Evolutionary conservation across 92 coral and sea anemone species (phyloP).

Genomic region (Phenganax stokvisi): DNA sequence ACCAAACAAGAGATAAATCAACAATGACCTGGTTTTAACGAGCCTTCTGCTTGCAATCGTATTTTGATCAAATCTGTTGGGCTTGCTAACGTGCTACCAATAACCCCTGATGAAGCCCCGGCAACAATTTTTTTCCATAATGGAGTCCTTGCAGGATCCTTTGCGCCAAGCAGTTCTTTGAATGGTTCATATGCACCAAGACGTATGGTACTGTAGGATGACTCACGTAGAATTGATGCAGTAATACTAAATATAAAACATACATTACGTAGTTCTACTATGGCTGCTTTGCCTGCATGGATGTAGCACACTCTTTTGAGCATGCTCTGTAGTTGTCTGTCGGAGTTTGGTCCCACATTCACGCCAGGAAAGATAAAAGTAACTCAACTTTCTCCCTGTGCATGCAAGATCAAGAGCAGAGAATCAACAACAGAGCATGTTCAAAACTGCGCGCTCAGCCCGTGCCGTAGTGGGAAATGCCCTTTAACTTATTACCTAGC

Average conservation of each 20-base stretch:
- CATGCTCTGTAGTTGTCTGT: no score
- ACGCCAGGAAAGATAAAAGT: no score
- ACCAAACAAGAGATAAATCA: neutral
- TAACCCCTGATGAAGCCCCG: conserved; percentile 84
- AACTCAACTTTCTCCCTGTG: no score
- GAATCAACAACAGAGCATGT: no score
- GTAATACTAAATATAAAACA: conserved; percentile 49
- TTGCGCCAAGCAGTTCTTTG: conserved; percentile 73
- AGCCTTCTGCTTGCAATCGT: conserved; percentile 80
- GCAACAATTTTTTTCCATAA: conserved; percentile 89
- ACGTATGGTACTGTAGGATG: conserved; percentile 90
- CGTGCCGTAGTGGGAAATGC: no score
- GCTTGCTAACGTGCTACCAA: conserved; percentile 88
- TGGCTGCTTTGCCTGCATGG: neutral
- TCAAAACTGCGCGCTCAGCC: no score
- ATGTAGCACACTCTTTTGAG: no score
- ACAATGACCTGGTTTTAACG: conserved; percentile 33
- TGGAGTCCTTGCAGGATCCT: conserved; percentile 78
- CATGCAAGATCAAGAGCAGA: no score
- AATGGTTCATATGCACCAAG: conserved; percentile 94
- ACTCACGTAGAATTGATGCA: conserved; percentile 79
- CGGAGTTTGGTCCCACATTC: no score
- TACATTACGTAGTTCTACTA: neutral
- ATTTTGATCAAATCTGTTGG: conserved; percentile 93
- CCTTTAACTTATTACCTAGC: neutral